phyloP scores from a whole-genome alignment of 1,140 invertebrate genomes.

The Brachionus rotundiformis region DNA sequence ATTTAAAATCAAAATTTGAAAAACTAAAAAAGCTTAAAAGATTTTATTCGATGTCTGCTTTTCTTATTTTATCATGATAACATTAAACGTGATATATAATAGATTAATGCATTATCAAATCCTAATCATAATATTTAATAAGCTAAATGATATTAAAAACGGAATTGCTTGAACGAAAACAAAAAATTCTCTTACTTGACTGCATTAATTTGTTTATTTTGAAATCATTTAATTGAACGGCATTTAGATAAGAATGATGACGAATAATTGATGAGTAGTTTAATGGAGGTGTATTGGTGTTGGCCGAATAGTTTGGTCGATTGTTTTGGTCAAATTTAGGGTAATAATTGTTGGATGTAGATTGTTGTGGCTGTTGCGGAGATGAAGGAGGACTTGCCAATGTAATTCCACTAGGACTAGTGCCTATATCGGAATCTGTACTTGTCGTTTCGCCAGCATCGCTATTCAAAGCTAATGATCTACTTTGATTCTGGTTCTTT shows the following conservation, averaged over 20 bases:
- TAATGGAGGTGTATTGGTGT: not conserved
- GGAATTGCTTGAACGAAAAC: not conserved
- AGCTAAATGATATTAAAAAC: not conserved
- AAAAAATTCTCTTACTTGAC: not conserved
- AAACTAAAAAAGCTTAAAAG: not conserved
- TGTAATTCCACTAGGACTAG: slow-evolving; percentile 44
- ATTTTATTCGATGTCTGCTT: not conserved
- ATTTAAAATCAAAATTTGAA: not conserved
- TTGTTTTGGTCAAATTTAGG: not conserved
- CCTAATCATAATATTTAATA: not conserved
- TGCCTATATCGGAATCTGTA: slow-evolving; percentile 51
- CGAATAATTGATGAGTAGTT: slow-evolving; percentile 32
- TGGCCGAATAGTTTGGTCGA: not conserved
- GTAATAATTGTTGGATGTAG: not conserved
- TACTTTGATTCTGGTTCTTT: no score
- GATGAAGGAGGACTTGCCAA: slow-evolving; percentile 40
- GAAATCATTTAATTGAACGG: slow-evolving; percentile 34
- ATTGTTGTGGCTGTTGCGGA: slow-evolving; percentile 35
- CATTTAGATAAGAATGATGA: slow-evolving; percentile 39
- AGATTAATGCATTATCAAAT: not conserved
- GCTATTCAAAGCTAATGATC: slow-evolving; percentile 11
- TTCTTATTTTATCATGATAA: not conserved
- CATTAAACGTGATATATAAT: slow-evolving; percentile 4
- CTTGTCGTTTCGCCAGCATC: slow-evolving; percentile 50
- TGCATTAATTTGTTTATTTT: slow-evolving; percentile 34